Evolutionary conservation across 2,113 vertebrate species (phyloP).

Genomic region (Desmodus rotundus): DNA sequence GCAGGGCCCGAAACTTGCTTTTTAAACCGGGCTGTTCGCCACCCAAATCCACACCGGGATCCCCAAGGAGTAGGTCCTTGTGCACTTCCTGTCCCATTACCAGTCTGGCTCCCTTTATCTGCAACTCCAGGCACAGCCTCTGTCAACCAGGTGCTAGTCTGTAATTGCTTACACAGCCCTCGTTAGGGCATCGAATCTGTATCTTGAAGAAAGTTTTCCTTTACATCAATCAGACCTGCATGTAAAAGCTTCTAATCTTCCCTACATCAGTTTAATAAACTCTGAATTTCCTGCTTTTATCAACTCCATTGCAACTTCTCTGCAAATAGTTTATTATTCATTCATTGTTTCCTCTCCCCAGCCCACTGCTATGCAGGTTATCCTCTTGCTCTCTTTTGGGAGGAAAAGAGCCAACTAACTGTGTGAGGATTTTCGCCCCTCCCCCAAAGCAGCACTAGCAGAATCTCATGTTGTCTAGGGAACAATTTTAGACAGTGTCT

Average conservation of each 20-base stretch:
- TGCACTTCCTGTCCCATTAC: not conserved
- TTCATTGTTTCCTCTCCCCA: not conserved
- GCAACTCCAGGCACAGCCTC: not conserved
- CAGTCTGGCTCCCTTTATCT: not conserved
- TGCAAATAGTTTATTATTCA: slow-evolving; percentile 45
- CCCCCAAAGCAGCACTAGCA: not conserved
- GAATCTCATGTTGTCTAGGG: not conserved
- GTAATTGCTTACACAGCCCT: not conserved
- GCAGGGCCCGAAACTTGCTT: not conserved
- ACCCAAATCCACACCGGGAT: not conserved
- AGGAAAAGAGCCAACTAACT: not conserved
- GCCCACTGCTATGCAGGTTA: not conserved
- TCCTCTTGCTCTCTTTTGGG: not conserved
- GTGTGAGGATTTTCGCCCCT: not conserved
- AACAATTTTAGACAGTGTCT: not conserved
- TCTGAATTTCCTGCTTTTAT: slow-evolving; percentile 67
- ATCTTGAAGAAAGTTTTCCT: slow-evolving; percentile 59
- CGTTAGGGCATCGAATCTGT: not conserved
- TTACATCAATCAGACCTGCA: slow-evolving; percentile 55
- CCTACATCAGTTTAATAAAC: slow-evolving; percentile 64
- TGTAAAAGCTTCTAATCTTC: slow-evolving; percentile 65
- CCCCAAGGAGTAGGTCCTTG: not conserved
- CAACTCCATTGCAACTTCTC: slow-evolving; percentile 19
- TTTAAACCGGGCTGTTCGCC: not conserved
- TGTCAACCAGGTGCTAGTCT: slow-evolving; percentile 36